Evolutionary conservation across 2,888 invertebrate genomes (phyloP).

Genomic region (Eupithecia tripunctaria): DNA sequence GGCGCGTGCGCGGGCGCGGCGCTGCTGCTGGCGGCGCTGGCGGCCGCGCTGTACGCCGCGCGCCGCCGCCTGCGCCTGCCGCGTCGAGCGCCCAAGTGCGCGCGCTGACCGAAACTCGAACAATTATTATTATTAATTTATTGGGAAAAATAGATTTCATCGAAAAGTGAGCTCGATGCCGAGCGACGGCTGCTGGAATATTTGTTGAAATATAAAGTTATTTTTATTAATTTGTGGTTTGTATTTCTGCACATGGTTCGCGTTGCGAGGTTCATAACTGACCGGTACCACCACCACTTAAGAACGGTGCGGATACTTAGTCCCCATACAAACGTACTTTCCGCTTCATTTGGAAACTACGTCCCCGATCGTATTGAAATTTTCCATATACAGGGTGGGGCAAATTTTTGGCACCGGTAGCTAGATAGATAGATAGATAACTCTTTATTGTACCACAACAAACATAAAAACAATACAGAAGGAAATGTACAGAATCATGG

Average conservation of each 20-base stretch:
- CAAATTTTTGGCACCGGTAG: no score
- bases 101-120: conserved; percentile 36
- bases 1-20: conserved; percentile 85
- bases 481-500: no score
- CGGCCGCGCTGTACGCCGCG: conserved; percentile 83
- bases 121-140: conserved; percentile 19
- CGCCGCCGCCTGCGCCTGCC: conserved; percentile 58
- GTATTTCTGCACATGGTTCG: neutral
- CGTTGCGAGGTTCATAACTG: no score
- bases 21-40: conserved; percentile 87
- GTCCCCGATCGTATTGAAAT: no score
- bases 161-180: neutral
- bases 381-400: no score
- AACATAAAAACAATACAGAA: no score
- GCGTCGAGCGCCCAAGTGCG: conserved; percentile 28
- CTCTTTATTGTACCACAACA: no score
- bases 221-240: neutral
- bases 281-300: no score
- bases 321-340: no score
- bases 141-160: neutral
- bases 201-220: conserved; percentile 14
- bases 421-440: no score
- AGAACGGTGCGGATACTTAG: no score
- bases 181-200: neutral
- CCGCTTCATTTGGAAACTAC: no score